Evolutionary conservation across 2,113 vertebrate species (phyloP).

Genomic region (Pimephales promelas): DNA sequence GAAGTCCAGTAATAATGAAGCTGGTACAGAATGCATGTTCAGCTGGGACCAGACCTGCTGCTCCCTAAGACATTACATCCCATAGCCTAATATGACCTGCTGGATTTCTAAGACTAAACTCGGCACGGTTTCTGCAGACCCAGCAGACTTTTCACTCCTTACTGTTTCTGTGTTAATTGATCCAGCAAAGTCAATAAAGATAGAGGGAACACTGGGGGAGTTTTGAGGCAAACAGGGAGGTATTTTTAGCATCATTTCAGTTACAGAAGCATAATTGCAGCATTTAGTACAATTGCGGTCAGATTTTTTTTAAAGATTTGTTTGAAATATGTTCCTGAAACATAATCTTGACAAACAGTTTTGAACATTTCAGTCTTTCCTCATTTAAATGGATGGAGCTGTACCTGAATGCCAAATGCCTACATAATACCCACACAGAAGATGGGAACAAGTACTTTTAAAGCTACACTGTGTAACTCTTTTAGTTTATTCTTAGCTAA

Average conservation of each 20-base stretch:
- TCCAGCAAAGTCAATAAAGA: slow-evolving; percentile 17
- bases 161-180: neutral
- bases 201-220: neutral
- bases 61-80: neutral
- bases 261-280: neutral
- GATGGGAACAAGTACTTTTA: neutral
- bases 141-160: neutral
- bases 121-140: slow-evolving; percentile 22
- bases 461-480: too few species aligned
- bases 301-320: neutral
- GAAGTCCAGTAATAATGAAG: slow-evolving; percentile 11
- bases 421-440: neutral
- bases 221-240: neutral
- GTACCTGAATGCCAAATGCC: neutral
- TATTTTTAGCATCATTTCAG: neutral
- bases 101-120: slow-evolving; percentile 3
- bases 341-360: neutral
- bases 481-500: too few species aligned
- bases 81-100: neutral
- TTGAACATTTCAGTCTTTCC: neutral
- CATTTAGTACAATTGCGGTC: neutral
- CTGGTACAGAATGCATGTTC: neutral
- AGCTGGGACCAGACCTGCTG: slow-evolving; percentile 7
- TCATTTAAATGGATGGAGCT: neutral
- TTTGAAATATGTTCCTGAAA: neutral